Percentiles rank a stretch among this genome's conserved stretches.
These are phyloP conservation scores for Drosophila nasuta DNA, from an alignment of 1,140 invertebrate species.

Conservation along the genomic window DNA sequence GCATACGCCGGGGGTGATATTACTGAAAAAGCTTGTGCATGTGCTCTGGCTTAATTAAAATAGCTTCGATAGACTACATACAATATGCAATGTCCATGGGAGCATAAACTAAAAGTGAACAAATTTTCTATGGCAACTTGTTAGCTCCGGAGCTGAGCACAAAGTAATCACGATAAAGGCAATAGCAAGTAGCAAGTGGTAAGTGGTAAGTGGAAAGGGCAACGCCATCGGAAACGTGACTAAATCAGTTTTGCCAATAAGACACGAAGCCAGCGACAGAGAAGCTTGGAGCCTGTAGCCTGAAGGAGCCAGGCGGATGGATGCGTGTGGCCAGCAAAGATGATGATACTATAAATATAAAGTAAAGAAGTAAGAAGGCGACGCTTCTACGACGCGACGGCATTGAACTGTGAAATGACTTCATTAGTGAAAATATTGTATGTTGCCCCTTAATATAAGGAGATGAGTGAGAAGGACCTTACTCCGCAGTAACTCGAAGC, in stretches of 20 bases:
- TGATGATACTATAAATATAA: constrained; percentile 69
- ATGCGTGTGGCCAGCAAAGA: constrained; percentile 67
- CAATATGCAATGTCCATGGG: background rate
- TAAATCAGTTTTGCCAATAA: constrained; percentile 81
- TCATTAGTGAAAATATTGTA: constrained; percentile 81
- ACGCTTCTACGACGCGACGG: constrained; percentile 31
- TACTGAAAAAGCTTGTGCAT: constrained; percentile 32
- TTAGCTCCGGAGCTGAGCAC: constrained; percentile 33
- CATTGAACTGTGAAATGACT: constrained; percentile 83
- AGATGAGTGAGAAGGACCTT: background rate
- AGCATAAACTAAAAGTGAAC: constrained; percentile 40
- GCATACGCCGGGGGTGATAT: constrained; percentile 49
- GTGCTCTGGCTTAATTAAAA: constrained; percentile 66
- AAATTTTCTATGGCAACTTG: constrained; percentile 56
- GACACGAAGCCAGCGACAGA: constrained; percentile 58
- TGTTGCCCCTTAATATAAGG: constrained; percentile 39
- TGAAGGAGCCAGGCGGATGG: constrained; percentile 23
- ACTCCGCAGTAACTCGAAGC: constrained; percentile 13
- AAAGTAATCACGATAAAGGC: constrained; percentile 51
- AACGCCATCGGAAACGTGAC: constrained; percentile 75
- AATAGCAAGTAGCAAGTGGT: constrained; percentile 13
- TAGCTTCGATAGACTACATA: constrained; percentile 21
- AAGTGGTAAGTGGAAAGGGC: constrained; percentile 6
- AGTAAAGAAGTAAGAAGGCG: constrained; percentile 11
- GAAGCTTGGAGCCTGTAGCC: background rate